Evolutionary conservation across 2,888 invertebrate species (phyloP).

Genomic region (Polylopha cassiicola): DNA sequence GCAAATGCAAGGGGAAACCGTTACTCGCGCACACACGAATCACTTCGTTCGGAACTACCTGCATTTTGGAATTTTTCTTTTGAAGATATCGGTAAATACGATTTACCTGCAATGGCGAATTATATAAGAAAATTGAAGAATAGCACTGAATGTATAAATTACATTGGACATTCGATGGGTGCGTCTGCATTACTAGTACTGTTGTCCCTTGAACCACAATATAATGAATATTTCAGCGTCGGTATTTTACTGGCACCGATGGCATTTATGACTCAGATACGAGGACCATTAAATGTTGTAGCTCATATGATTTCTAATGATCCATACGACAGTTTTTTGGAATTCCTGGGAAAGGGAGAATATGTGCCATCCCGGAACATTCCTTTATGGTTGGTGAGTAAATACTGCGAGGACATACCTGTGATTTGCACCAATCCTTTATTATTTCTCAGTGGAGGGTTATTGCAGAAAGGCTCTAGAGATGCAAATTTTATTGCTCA

Average conservation of each 20-base stretch:
- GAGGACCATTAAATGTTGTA: slow-evolving; percentile 44
- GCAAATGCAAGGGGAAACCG: slow-evolving; percentile 64
- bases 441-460: slow-evolving; percentile 47
- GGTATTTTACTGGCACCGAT: slow-evolving; percentile 53
- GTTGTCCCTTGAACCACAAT: slow-evolving; percentile 43
- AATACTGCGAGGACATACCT: slow-evolving; percentile 42
- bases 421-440: slow-evolving; percentile 53
- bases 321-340: slow-evolving; percentile 35
- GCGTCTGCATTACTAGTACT: slow-evolving; percentile 51
- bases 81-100: slow-evolving; percentile 56
- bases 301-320: slow-evolving; percentile 29
- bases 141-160: slow-evolving; percentile 40
- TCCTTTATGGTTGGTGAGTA: slow-evolving; percentile 39
- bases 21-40: slow-evolving; percentile 50
- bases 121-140: slow-evolving; percentile 45
- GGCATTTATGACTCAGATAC: slow-evolving; percentile 44
- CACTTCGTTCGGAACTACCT: slow-evolving; percentile 31
- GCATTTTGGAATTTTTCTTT: slow-evolving; percentile 56
- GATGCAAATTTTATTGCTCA: slow-evolving; percentile 40
- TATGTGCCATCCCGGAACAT: slow-evolving; percentile 46
- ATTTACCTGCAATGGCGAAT: slow-evolving; percentile 50
- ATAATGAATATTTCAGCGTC: slow-evolving; percentile 48
- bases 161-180: slow-evolving; percentile 61
- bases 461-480: slow-evolving; percentile 29
- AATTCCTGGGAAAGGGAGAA: slow-evolving; percentile 42